Evolutionary conservation across 2,113 vertebrate genomes (phyloP), one percentile per base, ranked within the genome.

Genomic region (Odobenus rosmarus): DNA sequence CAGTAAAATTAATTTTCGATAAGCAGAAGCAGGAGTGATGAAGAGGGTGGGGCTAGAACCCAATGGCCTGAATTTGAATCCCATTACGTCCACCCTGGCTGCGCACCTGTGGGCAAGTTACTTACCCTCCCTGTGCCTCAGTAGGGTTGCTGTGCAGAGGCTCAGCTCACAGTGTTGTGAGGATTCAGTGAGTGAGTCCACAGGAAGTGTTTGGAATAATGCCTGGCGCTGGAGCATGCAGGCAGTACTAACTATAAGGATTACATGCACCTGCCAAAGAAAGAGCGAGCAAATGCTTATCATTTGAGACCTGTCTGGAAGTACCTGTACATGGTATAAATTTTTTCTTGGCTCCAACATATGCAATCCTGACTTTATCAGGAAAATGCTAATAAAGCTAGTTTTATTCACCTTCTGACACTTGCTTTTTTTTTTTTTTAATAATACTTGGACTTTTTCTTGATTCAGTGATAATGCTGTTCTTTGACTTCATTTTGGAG

Each of bases 141-240:
- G 18, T 64, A 46, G 46, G 46, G 46, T 9, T 46, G 15, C 26
- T 36, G 2, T n/a, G 14, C 64, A n/a, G 18, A 83, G 82, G 5
- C 49, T 67, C 39, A 39, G 4, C 23, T 67, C 81, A 33, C 19
- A n/a, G n/a, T 4, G 3, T 10, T 12, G 7, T n/a, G 7, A 79
- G 55, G 19, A 13, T 31, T 51, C 72, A 33, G 24, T 28, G 86
- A 82, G 33, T 0, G 13, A 72, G 67, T 61, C 59, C 19, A 7
- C 0, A 0, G 39, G n/a, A 80, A 57, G 74, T 0, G 14, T 28
- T 0, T 3, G 39, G 42, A 59, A 26, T 3, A 8, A 23, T 0
- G 2, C 76, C 18, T 26, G 15, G 69, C 1, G 0, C 33, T 1
- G 8, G 28, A 42, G 7, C 5, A 0, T 16, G 11, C 10, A 6